phyloP scores from a whole-genome alignment of 2,888 invertebrate genomes.

The Nemotelus nigrinus region DNA sequence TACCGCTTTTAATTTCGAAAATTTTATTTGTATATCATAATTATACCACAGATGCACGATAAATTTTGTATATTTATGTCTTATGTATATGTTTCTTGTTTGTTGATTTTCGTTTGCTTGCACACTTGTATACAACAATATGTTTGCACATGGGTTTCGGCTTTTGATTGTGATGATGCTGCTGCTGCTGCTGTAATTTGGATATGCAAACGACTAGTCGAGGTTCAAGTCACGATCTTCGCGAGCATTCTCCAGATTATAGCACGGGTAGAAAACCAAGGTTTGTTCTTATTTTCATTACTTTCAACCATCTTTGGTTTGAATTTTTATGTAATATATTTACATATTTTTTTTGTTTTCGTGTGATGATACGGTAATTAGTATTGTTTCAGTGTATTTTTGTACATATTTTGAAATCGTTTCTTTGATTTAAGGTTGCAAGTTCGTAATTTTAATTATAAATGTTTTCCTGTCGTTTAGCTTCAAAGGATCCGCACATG shows the following conservation, averaged over 20 bases:
- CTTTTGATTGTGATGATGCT: slow-evolving; percentile 16
- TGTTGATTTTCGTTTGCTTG: slow-evolving; percentile 6
- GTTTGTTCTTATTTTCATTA: slow-evolving; percentile 68
- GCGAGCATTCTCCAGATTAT: slow-evolving; percentile 78
- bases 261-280: slow-evolving; percentile 78
- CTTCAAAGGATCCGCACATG: slow-evolving; percentile 72
- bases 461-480: slow-evolving; percentile 60
- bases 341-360: slow-evolving; percentile 46
- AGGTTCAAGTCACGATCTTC: slow-evolving; percentile 79
- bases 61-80: background rate
- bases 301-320: slow-evolving; percentile 44
- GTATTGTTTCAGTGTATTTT: background rate
- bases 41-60: background rate
- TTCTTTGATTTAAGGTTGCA: slow-evolving; percentile 47
- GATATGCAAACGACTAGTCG: slow-evolving; percentile 66
- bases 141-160: slow-evolving; percentile 15
- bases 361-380: background rate
- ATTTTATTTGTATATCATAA: background rate
- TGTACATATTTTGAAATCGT: slow-evolving; percentile 32
- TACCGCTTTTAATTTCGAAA: background rate
- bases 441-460: slow-evolving; percentile 22
- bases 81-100: background rate
- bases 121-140: slow-evolving; percentile 15
- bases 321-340: slow-evolving; percentile 36
- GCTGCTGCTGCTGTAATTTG: slow-evolving; percentile 38